Evolutionary conservation across 2,113 vertebrate genomes (phyloP).

Genomic region (Dasyprocta punctata): DNA sequence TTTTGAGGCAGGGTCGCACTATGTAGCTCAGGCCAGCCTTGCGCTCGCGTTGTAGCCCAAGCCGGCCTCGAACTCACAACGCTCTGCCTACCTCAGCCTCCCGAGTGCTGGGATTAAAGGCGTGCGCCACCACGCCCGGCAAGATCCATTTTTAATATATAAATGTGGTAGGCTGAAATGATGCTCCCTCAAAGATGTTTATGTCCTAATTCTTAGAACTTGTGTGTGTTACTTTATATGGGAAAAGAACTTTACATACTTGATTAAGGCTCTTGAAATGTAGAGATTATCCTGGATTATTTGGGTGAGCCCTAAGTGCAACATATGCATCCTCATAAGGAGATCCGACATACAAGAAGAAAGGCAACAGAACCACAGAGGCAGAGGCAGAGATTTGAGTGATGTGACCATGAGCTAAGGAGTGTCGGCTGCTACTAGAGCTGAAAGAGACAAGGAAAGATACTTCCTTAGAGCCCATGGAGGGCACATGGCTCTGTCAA

Average conservation of each 20-base stretch:
- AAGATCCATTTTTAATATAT: neutral
- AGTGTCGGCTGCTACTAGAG: neutral
- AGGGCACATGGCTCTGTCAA: neutral
- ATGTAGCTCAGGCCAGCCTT: too few species aligned
- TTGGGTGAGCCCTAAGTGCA: neutral
- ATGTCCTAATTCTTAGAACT: neutral
- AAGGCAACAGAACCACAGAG: neutral
- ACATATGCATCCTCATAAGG: neutral
- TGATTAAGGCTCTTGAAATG: neutral
- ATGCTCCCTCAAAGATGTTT: neutral
- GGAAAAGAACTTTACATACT: neutral
- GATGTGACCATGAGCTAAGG: neutral
- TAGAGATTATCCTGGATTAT: too few species aligned
- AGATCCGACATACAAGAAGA: neutral
- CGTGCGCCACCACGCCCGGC: too few species aligned
- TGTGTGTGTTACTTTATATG: neutral
- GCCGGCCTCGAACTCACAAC: too few species aligned
- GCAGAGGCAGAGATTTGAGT: neutral
- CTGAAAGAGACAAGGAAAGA: neutral
- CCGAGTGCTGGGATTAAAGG: too few species aligned
- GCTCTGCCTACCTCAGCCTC: too few species aligned
- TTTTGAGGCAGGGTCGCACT: too few species aligned
- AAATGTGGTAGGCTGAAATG: neutral
- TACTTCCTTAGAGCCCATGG: neutral
- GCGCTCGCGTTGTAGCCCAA: too few species aligned